Evolutionary conservation across 2,888 invertebrate genomes (phyloP), one percentile per base, ranked within the genome.

Genomic region (Tenthredo scrophulariae): DNA sequence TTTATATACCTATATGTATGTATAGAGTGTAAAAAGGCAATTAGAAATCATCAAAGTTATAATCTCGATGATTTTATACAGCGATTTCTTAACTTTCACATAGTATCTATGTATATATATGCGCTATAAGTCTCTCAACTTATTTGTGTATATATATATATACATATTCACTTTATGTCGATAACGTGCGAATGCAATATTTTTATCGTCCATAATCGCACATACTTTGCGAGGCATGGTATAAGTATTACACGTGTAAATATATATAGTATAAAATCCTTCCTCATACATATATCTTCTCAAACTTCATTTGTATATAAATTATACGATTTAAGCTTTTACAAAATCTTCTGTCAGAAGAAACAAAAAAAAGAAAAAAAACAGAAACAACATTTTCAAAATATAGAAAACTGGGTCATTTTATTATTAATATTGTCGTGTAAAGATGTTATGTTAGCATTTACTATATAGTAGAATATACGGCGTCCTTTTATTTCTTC

Each of bases 391-490:
- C 4, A 26, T 13, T 62, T 62, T 62, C 62, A 62, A 26, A 62
- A 62, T 62, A 26, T 62, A 3, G 26, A 62, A 62, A 22, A 62
- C 26, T 22, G 26, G 62, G 26, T 67, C 13, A 65, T 72, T 33
- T 72, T 40, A 10, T 22, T 72, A 29, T 46, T 62, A 84, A 84
- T 84, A 84, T 84, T 77, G 84, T 84, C 84, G 74, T 84, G 84
- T 84, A 84, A 84, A 84, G 77, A 84, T 77, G 84, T 62, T 84
- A n/a, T n/a, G 18, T 50, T 77, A n/a, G 40, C 46, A 29, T n/a
- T 22, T 50, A 18, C 29, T 10, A 26, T 18, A 46, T 46, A 15
- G 29, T 7, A 37, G 6, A 37, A 2, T 37, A 26, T 7, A 46
- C 46, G n/a, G 15, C 13, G 22, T 46, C 10, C 13, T 22, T 43